Conservation (phyloP, 2,888 invertebrate species). For the Chalcis sispes region DNA sequence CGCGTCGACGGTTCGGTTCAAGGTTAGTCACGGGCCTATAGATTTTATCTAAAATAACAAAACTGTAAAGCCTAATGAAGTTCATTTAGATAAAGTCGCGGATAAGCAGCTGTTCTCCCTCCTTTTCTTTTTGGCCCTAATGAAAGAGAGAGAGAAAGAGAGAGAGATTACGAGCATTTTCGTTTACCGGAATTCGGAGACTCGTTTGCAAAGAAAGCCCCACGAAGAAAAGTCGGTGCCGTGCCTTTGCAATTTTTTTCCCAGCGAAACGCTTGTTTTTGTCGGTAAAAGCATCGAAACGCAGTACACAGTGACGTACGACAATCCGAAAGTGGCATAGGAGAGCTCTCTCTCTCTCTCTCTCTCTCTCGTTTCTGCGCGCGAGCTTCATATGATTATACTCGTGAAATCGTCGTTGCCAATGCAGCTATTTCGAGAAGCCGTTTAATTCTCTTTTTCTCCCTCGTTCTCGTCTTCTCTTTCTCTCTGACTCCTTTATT, state of each 20-base stretch:
- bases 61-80: slow-evolving; percentile 68
- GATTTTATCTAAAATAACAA: slow-evolving; percentile 61
- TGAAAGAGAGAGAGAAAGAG: no score
- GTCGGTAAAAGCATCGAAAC: neutral
- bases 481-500: slow-evolving; percentile 59
- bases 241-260: slow-evolving; percentile 24
- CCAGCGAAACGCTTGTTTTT: neutral
- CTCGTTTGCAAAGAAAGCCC: slow-evolving; percentile 52
- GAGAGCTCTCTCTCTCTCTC: no score
- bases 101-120: slow-evolving; percentile 60
- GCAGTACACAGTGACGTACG: neutral
- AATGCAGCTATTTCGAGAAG: slow-evolving; percentile 28
- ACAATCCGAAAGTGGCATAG: no score
- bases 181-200: slow-evolving; percentile 10
- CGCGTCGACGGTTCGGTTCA: slow-evolving; percentile 56
- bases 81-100: slow-evolving; percentile 66
- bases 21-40: slow-evolving; percentile 58
- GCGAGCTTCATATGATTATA: slow-evolving; percentile 38
- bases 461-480: slow-evolving; percentile 46
- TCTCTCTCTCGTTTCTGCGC: neutral
- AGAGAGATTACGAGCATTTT: neutral
- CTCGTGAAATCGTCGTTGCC: slow-evolving; percentile 50
- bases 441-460: slow-evolving; percentile 27
- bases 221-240: neutral
- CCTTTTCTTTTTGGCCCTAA: neutral